These are phyloP conservation scores for Tylochromis polylepis DNA, from an alignment of 2,113 vertebrate genomes.

Conservation along the genomic window DNA sequence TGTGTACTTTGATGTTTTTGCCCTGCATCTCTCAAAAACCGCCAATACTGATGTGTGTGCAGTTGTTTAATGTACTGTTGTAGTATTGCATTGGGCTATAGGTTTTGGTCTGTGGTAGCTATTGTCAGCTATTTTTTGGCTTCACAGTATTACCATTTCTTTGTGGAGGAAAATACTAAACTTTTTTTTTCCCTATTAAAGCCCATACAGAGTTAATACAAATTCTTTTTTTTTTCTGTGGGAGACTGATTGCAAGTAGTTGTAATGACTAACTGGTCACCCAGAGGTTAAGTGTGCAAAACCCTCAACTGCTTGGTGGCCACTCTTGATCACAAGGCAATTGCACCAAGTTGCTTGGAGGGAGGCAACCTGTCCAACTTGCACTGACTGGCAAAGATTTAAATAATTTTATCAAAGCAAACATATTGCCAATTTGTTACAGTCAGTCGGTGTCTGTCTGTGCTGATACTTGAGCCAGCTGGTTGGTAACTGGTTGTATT, in stretches of 20 bases:
- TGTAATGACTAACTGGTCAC: neutral
- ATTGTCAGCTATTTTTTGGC: neutral
- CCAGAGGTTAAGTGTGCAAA: neutral
- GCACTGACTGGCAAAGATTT: neutral
- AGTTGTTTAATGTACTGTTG: neutral
- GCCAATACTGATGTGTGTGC: neutral
- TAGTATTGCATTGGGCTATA: neutral
- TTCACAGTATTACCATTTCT: neutral
- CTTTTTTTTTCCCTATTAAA: neutral
- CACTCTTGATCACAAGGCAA: neutral
- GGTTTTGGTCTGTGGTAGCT: neutral
- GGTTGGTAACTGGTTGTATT: neutral
- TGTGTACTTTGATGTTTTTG: neutral
- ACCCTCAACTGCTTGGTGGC: neutral
- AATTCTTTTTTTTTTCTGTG: neutral
- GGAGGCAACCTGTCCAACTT: neutral
- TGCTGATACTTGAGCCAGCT: neutral
- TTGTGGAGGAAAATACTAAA: neutral
- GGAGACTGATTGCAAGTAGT: neutral
- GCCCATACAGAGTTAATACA: neutral
- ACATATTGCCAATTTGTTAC: neutral
- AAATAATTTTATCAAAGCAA: neutral
- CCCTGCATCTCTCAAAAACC: neutral
- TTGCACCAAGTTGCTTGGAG: neutral
- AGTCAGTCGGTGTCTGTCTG: neutral